Evolutionary conservation across 1,140 invertebrate genomes (phyloP), one percentile per base, ranked within the genome.

Genomic region (Pseudomyrmex cubaensis): DNA sequence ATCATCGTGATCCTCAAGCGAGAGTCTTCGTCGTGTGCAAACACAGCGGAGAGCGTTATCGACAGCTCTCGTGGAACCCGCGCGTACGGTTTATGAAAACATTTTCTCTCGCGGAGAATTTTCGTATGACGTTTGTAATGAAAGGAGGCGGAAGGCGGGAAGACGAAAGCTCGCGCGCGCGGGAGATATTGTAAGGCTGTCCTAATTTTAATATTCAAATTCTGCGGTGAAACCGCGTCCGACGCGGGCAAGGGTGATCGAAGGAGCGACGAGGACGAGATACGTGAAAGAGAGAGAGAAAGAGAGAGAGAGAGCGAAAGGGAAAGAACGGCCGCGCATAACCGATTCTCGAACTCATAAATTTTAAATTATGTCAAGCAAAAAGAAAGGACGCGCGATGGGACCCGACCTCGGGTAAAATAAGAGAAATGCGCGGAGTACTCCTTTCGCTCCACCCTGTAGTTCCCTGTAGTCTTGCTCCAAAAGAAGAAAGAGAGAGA

Each of bases 201-300:
- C 87, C 91, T 94, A 93, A 94, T 93, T 90, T 94, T 93, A 92
- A 92, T 93, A 94, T 94, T 94, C 88, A 94, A 93, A 94, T 93
- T 92, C 84, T 78, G 61, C 69, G 77, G 83, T 83, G 88, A 90
- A 92, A 91, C 89, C 86, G 72, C 87, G 82, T 73, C 84, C 67
- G 66, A 76, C 70, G 78, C 62, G 66, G 59, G 59, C 54, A 84
- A 84, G 86, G 77, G 84, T 35, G 86, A 76, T 73, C 66, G 84
- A 77, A 74, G 73, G 70, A 83, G 78, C 44, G 74, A 73, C 82
- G 54, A 12, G 78, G 72, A 83, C 10, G 22, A 25, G 63, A 63
- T 3, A n/a, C 12, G 54, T 9, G 61, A 74, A 8, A 48, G 9
- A 62, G 44, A 44, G 13, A 17, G 46, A 76, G n/a, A 44, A 20